A percentile compares a stretch with the other conserved stretches of the same genome.
These are phyloP conservation scores for Aegotheles bennettii DNA, from an alignment of 2,113 vertebrate species.

Conservation along the genomic window DNA sequence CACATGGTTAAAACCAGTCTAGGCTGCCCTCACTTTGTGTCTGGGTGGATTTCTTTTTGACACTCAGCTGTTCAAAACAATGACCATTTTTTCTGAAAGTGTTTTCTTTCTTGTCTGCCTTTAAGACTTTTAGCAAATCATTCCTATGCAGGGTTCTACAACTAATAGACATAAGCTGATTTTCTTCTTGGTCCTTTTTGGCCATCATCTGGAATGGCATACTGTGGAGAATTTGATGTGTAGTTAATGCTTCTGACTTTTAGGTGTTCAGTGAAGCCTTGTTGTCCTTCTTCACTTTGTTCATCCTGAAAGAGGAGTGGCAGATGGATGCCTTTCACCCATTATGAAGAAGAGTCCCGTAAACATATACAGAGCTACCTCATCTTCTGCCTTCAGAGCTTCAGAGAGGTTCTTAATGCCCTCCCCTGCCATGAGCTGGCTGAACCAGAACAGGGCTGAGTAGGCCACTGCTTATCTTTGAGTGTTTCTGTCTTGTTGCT, in stretches of 20 bases:
- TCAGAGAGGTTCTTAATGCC: neutral
- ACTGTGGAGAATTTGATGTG: neutral
- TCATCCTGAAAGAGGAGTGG: neutral
- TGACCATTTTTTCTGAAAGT: neutral
- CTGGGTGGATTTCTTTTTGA: conserved; percentile 9
- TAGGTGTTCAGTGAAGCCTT: neutral
- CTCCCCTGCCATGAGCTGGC: neutral
- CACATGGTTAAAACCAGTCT: conserved; percentile 12
- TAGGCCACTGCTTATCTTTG: neutral
- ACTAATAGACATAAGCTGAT: neutral
- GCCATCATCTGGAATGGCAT: neutral
- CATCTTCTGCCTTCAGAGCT: neutral
- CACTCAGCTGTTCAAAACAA: neutral
- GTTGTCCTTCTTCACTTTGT: neutral
- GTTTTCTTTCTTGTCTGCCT: neutral
- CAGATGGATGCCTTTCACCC: neutral
- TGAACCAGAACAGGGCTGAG: neutral
- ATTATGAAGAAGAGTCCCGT: neutral
- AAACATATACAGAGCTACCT: neutral
- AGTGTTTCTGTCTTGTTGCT: neutral
- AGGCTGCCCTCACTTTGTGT: neutral
- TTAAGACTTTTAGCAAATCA: neutral
- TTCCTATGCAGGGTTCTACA: neutral
- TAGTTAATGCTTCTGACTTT: neutral
- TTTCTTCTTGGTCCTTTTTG: neutral